Base-by-base conservation (phyloP, 1,140 invertebrate species). In the Pissodes strobi region DNA sequence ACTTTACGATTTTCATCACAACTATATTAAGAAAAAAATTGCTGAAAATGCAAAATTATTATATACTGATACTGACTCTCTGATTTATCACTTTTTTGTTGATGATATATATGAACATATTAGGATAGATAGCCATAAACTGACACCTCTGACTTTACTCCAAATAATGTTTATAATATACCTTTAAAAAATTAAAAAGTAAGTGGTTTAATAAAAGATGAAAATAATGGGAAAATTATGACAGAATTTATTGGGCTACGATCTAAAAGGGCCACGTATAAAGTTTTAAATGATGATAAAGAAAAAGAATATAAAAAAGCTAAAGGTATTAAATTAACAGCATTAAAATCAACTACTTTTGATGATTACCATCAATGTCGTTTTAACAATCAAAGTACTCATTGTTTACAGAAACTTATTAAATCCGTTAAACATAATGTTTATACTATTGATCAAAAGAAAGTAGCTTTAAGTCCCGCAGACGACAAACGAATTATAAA, bases 121-220 rank as follows among this genome's bases (percentile, higher is more conserved):
- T 52, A 38, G 34, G 8, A 48, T 68, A 49, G 45, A 59, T 19
- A 25, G 30, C 12, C n/a, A n/a, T n/a, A n/a, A n/a, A n/a, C n/a
- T n/a, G n/a, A n/a, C 15, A 48, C n/a, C n/a, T n/a, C n/a, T n/a
- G n/a, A n/a, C n/a, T n/a, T n/a, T n/a, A n/a, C n/a, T n/a, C n/a
- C n/a, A n/a, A n/a, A n/a, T n/a, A n/a, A 9, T 17, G 61, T 1
- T 46, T 74, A 67, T 62, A 53, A 53, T 22, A 74, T 75, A 18
- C 70, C 72, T 27, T 34, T 30, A 39, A 64, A 67, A 45, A 81
- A 82, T 69, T 80, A 80, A 72, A 82, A 83, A 65, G 75, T 80
- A 3, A 13, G 79, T 4, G 79, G 66, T n/a, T n/a, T n/a, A n/a
- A n/a, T n/a, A n/a, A 84, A 82, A 74, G 80, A 74, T 70, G 70